These are phyloP conservation scores for Irena cyanogastra DNA, from an alignment of 2,113 vertebrate species.

Conservation along the genomic window DNA sequence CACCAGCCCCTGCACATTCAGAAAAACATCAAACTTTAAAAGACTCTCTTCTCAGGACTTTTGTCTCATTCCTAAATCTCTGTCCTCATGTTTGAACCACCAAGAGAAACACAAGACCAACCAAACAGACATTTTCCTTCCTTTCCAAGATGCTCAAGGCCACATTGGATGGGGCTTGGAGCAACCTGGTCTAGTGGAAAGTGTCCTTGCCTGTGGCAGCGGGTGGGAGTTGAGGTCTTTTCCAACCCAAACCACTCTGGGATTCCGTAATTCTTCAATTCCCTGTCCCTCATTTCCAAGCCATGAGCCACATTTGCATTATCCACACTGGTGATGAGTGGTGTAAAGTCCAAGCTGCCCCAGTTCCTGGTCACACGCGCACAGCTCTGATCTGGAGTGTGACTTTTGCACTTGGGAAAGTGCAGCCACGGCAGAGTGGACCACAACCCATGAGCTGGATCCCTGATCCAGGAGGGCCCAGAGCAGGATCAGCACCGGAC, in stretches of 20 bases:
- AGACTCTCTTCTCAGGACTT: neutral
- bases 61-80: neutral
- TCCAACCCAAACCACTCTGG: neutral
- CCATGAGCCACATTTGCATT: accelerated
- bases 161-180: neutral
- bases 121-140: neutral
- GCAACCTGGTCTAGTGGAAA: neutral
- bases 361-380: neutral
- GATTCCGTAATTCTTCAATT: neutral
- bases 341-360: neutral
- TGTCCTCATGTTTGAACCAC: neutral
- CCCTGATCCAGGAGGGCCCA: accelerated
- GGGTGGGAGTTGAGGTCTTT: neutral
- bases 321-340: accelerated
- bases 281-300: neutral
- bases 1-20: neutral
- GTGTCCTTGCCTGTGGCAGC: neutral
- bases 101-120: neutral
- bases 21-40: neutral
- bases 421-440: neutral
- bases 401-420: neutral
- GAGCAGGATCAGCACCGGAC: accelerated
- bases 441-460: neutral
- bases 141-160: neutral
- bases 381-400: neutral